Evolutionary conservation across 2,797 vertebrate genomes (phyloP).

Genomic region (Myiotriccus ornatus): DNA sequence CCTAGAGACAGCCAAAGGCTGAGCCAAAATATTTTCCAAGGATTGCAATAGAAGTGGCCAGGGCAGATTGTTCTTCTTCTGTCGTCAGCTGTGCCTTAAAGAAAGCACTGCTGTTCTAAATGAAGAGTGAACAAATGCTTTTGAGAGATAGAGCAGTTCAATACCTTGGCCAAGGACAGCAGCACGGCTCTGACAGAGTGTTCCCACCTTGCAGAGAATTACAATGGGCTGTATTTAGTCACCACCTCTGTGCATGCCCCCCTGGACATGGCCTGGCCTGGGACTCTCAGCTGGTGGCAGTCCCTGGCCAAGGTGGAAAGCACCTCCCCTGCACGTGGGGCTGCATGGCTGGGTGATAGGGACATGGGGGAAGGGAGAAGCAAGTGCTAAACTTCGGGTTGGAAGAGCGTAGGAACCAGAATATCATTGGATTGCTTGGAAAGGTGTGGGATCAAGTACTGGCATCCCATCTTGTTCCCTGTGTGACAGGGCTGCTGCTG

Average conservation of each 20-base stretch:
- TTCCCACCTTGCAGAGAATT: not conserved
- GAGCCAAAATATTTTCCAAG: not conserved
- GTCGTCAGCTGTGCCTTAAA: not conserved
- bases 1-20: not conserved
- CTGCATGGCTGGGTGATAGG: rapidly evolving
- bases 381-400: not conserved
- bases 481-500: not conserved
- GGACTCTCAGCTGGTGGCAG: not conserved
- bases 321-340: rapidly evolving
- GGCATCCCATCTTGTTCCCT: not conserved
- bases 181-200: not conserved
- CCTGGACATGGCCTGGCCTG: not conserved
- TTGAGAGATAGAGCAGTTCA: not conserved
- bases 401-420: not conserved
- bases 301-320: not conserved
- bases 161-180: not conserved
- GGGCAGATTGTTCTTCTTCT: not conserved
- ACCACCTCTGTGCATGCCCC: not conserved
- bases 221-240: not conserved
- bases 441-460: not conserved
- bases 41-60: not conserved
- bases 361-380: not conserved
- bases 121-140: not conserved
- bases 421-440: not conserved
- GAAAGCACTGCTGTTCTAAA: not conserved